These are phyloP conservation scores for Heliconius himera DNA, from an alignment of 1,140 invertebrate genomes.

Conservation along the genomic window DNA sequence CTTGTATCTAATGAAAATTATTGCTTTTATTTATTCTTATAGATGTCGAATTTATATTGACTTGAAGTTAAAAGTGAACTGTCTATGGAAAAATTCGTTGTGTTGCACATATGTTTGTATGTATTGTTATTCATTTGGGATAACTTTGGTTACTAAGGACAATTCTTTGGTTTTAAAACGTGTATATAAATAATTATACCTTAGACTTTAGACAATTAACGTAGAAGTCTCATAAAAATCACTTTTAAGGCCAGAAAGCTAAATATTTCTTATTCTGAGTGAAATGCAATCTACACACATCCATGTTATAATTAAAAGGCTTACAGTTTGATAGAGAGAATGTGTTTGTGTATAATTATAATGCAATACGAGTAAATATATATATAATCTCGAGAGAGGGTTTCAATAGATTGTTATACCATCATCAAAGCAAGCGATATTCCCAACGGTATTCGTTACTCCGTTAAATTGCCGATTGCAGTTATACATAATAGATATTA, in stretches of 20 bases:
- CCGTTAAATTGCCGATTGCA: background rate
- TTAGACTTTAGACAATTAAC: too few relatives aligned
- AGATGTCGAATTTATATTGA: background rate
- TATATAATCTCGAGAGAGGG: background rate
- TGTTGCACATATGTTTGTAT: background rate
- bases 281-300: too few relatives aligned
- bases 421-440: background rate
- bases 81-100: constrained; percentile 10
- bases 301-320: too few relatives aligned
- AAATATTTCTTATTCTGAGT: too few relatives aligned
- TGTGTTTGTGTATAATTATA: background rate
- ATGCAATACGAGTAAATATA: background rate
- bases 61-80: background rate
- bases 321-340: too few relatives aligned
- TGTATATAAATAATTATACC: too few relatives aligned
- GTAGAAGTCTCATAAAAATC: too few relatives aligned
- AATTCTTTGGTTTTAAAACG: background rate
- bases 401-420: background rate
- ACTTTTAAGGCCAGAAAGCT: too few relatives aligned
- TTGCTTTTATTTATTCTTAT: background rate
- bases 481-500: background rate
- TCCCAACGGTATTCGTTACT: background rate
- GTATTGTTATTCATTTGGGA: background rate
- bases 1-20: background rate
- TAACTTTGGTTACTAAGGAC: background rate